Evolutionary conservation across 92 coral and sea anemone genomes (phyloP).

Genomic region (Epizoanthus stellaris): DNA sequence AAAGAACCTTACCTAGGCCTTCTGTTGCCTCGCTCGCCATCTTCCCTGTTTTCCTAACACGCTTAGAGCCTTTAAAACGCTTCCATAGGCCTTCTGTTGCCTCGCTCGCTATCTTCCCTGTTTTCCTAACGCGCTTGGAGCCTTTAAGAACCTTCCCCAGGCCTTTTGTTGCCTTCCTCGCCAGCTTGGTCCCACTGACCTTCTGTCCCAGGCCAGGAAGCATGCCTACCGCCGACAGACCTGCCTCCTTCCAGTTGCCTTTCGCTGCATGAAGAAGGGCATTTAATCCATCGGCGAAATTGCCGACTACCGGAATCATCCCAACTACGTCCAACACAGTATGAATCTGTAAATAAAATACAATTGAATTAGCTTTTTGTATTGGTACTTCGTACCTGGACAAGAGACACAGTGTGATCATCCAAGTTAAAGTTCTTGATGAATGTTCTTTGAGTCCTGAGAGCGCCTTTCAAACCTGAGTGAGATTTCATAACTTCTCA

Average conservation of each 20-base stretch:
- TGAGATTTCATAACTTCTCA: no score
- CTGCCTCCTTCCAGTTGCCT: constrained; percentile 26
- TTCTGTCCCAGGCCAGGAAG: constrained; percentile 28
- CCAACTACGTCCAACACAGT: not conserved
- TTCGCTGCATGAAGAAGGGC: constrained; percentile 23
- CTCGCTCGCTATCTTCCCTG: not conserved
- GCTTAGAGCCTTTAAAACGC: no score
- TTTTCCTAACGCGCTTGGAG: not conserved
- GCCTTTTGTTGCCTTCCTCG: not conserved
- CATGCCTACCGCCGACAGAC: not conserved
- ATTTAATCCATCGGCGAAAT: constrained; percentile 1
- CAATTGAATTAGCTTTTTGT: no score
- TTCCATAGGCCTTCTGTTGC: no score
- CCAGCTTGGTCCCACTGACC: constrained; percentile 1
- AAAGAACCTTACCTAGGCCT: not conserved
- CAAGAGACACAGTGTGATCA: no score
- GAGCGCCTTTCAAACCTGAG: no score
- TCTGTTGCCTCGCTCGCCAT: not conserved
- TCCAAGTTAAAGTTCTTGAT: no score
- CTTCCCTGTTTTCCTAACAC: not conserved
- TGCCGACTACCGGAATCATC: not conserved
- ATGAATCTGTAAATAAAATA: constrained; percentile 9
- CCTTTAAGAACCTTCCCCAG: not conserved
- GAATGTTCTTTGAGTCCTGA: no score
- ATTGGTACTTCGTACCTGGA: no score